These are phyloP conservation scores for Aethes cnicana DNA, from an alignment of 2,888 invertebrate genomes.

Conservation along the genomic window DNA sequence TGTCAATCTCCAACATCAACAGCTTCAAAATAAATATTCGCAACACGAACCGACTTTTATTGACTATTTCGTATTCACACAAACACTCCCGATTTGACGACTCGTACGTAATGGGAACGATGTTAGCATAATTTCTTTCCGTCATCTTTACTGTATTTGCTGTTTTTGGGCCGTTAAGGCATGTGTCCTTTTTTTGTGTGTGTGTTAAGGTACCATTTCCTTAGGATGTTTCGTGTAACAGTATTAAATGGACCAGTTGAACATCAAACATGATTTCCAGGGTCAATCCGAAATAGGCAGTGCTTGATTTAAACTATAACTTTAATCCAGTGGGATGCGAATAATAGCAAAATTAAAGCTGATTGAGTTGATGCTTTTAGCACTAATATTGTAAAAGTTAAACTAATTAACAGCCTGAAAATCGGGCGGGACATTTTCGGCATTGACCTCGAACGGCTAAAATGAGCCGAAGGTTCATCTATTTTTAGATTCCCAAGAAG, in stretches of 20 bases:
- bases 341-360: too few relatives aligned
- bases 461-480: slow-evolving; percentile 2
- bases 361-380: too few relatives aligned
- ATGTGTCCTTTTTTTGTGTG: neutral
- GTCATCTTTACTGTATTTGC: slow-evolving; percentile 4
- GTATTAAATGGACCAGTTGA: too few relatives aligned
- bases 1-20: slow-evolving; percentile 2
- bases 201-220: too few relatives aligned
- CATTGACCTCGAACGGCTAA: slow-evolving; percentile 5
- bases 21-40: slow-evolving; percentile 16
- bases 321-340: too few relatives aligned
- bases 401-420: too few relatives aligned
- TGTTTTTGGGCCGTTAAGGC: neutral
- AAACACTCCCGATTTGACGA: slow-evolving; percentile 23
- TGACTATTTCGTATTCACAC: slow-evolving; percentile 18
- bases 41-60: slow-evolving; percentile 4
- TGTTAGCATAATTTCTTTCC: slow-evolving; percentile 22
- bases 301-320: too few relatives aligned
- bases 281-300: too few relatives aligned
- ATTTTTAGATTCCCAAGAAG: slow-evolving; percentile 14
- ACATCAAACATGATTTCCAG: too few relatives aligned
- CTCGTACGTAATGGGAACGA: slow-evolving; percentile 15
- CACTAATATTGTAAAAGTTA: too few relatives aligned
- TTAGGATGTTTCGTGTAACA: too few relatives aligned
- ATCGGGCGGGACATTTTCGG: neutral